These are phyloP conservation scores for Globicephala melas DNA, from an alignment of 2,113 vertebrate genomes.

Conservation along the genomic window DNA sequence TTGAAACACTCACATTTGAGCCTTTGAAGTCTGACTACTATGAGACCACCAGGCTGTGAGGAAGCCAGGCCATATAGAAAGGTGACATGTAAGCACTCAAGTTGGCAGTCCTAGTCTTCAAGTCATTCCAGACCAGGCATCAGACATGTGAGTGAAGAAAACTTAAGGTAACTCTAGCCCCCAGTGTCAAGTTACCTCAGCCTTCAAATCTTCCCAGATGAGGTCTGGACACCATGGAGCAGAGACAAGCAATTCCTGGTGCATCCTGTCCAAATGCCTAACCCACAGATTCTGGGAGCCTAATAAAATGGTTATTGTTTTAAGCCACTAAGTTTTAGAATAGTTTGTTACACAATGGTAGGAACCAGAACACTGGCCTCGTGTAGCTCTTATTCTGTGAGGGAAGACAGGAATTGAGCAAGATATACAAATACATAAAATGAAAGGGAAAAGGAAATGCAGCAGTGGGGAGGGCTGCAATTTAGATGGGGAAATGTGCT, in stretches of 20 bases:
- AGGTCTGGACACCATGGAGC: neutral
- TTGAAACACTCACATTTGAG: neutral
- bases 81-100: neutral
- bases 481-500: neutral
- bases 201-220: neutral
- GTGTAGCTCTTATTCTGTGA: neutral
- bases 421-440: neutral
- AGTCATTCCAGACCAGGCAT: neutral
- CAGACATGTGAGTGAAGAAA: neutral
- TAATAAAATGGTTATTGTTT: neutral
- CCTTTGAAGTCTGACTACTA: neutral
- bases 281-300: neutral
- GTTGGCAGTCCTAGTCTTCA: neutral
- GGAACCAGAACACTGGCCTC: neutral
- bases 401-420: neutral
- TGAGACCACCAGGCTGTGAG: neutral
- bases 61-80: neutral
- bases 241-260: neutral
- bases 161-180: neutral
- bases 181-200: neutral
- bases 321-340: neutral
- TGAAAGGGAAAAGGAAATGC: neutral
- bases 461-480: neutral
- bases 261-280: neutral
- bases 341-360: neutral